Evolutionary conservation across 2,888 invertebrate genomes (phyloP).

Genomic region (Xestia xanthographa): DNA sequence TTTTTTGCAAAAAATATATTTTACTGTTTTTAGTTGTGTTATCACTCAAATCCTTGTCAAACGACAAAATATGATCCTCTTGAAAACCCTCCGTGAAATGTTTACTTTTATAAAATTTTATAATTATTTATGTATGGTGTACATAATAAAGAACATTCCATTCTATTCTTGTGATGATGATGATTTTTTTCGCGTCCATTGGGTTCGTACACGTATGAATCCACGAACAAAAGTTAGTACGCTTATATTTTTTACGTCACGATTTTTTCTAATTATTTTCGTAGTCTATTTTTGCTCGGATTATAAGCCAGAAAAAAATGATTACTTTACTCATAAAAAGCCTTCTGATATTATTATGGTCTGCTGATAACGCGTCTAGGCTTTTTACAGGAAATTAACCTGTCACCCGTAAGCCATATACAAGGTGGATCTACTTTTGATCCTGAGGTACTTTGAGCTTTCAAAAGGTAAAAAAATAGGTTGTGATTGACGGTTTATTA

Average conservation of each 20-base stretch:
- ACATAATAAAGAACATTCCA: too few species aligned
- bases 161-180: background rate
- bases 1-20: too few species aligned
- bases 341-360: conserved; percentile 20
- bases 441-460: conserved; percentile 3
- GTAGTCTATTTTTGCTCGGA: background rate
- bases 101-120: too few species aligned
- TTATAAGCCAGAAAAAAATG: background rate
- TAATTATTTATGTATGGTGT: too few species aligned
- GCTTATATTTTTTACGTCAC: background rate
- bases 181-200: background rate
- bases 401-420: conserved; percentile 28
- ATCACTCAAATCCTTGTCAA: too few species aligned
- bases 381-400: conserved; percentile 49
- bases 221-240: background rate
- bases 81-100: too few species aligned
- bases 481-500: background rate
- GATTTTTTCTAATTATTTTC: conserved; percentile 14
- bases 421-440: conserved; percentile 26
- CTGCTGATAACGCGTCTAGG: conserved; percentile 22
- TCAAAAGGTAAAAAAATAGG: background rate
- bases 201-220: too few species aligned
- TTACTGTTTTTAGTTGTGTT: too few species aligned
- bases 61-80: too few species aligned
- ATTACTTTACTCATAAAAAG: conserved; percentile 17